phyloP scores from a whole-genome alignment of 2,888 invertebrate genomes.

The Chymomyza caudatula region DNA sequence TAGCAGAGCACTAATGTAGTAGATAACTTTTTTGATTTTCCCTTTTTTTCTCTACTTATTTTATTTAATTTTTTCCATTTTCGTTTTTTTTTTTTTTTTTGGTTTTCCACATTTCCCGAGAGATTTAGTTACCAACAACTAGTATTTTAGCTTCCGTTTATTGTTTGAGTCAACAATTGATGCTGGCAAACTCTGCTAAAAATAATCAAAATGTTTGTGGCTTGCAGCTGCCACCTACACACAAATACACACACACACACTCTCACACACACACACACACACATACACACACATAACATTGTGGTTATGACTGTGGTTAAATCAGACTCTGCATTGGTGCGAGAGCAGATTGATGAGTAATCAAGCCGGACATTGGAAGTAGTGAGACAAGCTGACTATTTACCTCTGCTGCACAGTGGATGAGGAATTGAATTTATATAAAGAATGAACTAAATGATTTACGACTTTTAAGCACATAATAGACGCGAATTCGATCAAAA shows the following conservation, averaged over 20 bases:
- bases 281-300: neutral
- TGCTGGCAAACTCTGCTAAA: neutral
- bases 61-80: neutral
- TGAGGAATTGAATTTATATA: too few relatives aligned
- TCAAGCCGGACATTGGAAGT: too few relatives aligned
- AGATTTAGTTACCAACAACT: neutral
- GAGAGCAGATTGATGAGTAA: neutral
- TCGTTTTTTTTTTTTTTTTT: neutral
- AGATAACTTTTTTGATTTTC: neutral
- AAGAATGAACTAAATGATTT: too few relatives aligned
- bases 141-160: neutral
- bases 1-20: neutral
- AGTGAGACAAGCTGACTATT: too few relatives aligned
- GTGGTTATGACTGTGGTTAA: neutral
- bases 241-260: neutral
- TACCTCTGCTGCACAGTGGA: too few relatives aligned
- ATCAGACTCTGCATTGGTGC: neutral
- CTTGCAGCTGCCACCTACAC: conserved; percentile 19
- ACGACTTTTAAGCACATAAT: too few relatives aligned
- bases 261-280: neutral
- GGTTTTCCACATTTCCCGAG: neutral
- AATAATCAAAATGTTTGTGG: conserved; percentile 55
- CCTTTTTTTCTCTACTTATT: neutral
- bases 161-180: neutral
- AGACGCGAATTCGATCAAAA: too few relatives aligned